Base-by-base conservation (phyloP, 1,140 invertebrate species). In the Drosophila aff. region DNA sequence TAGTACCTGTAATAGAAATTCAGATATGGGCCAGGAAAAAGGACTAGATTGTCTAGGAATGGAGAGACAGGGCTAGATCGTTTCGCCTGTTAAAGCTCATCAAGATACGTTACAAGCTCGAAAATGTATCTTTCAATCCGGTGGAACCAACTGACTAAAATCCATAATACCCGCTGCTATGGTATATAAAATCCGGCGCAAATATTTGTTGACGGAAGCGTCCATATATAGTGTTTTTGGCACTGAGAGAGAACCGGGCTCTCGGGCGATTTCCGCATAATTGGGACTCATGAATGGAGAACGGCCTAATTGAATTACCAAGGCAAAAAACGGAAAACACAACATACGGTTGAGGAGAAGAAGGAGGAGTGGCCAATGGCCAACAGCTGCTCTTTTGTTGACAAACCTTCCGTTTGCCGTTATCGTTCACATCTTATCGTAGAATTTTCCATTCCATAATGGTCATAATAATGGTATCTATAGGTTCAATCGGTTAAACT, bases 351-450 rank as follows among this genome's bases (percentile, higher is more conserved):
- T 15, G 33, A 28, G 3, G 50, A 49, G 15, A 4, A 6, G 21
- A 1, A 15, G 18, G 33, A 43, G 6, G 26, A 38, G 41, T 49
- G 67, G 28, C 28, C 13, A 58, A 23, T 38, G 49, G 28, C 68
- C 18, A 68, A 65, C 58, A 81, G 68, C 79, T 81, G 83, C 61
- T 74, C 40, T 57, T 81, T 60, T 84, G 81, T 84, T 81, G 63
- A 83, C 76, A 79, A 72, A 58, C 60, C 38, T 28, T 55, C 16
- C 49, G 44, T 52, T 78, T 67, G 47, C 43, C 47, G 28, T 89
- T 87, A 87, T 87, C 84, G 81, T 90, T 78, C 77, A 78, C 50
- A 89, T 83, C 84, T 87, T 87, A 87, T 87, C 83, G 69, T 55
- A 66, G 57, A 72, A 66, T 77, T 50, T 81, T 77, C 52, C 53